Base-by-base conservation (phyloP, 53 echinoderm and acorn worm genomes). In the Holothuria scabra region DNA sequence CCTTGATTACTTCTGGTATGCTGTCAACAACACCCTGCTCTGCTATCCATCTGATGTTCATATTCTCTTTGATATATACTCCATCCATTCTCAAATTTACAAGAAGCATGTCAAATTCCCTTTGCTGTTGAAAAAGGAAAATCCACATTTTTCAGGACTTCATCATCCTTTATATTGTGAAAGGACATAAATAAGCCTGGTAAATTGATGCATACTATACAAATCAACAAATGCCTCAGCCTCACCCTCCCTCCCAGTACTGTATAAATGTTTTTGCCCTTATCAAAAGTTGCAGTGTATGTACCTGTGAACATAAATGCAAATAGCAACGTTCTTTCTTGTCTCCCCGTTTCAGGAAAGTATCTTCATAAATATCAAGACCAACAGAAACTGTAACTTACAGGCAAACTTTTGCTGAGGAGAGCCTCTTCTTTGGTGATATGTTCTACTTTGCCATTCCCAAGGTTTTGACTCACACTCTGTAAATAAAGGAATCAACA, bases 1-100 rank as follows among this genome's bases (percentile, higher is more conserved):
- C 99, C 60, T 99, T 91, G 83, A 99, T 95, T 55, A 94, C 91
- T 31, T 90, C 85, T 21, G 84, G 59, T 21, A 99, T 91, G 69
- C 89, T 99, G 76, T 99, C 99, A 58, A 93, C 84, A 33, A 99
- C 26, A 56, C 94, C 99, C 30, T 92, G 84, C 74, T 99, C 99
- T 21, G 99, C 91, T 38, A 89, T 91, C 99, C 99, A 99, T 18
- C 91, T 84, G 80, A 99, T 99, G 90, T 99, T 99, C 99, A 97
- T 99, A 84, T 92, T 99, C 86, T 99, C 99, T 79, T 95, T 92
- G 91, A 91, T 99, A 88, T 94, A 99, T 37, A 99, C 99, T 31
- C 92, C 94, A 46, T 99, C 99, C 94, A 99, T 93, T 28, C 99
- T 80, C 28, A 99, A 89, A 71, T 89, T 95, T 5, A 86, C 91